These are phyloP conservation scores for Gymnocheta viridis DNA, from an alignment of 2,888 invertebrate species.

Conservation along the genomic window DNA sequence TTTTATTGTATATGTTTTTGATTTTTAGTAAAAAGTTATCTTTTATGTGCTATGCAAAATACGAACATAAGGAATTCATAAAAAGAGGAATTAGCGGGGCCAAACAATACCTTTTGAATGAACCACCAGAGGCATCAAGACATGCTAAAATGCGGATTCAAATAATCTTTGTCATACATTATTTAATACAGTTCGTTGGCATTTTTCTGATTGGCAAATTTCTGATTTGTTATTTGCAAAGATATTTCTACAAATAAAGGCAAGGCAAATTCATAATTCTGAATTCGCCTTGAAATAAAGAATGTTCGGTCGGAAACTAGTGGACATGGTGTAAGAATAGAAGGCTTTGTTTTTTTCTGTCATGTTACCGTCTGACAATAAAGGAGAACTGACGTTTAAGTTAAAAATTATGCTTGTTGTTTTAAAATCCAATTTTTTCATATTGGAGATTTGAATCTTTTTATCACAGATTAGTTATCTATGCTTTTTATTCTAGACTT, in stretches of 20 bases:
- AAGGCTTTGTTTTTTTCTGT: no score
- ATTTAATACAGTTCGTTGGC: slow-evolving; percentile 71
- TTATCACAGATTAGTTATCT: no score
- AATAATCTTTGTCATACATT: slow-evolving; percentile 74
- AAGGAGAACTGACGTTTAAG: no score
- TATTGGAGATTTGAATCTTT: no score
- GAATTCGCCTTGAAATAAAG: no score
- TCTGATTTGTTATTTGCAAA: slow-evolving; percentile 27
- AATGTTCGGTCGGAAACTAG: no score
- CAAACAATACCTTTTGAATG: slow-evolving; percentile 78
- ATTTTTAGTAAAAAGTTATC: slow-evolving; percentile 63
- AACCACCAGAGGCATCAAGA: slow-evolving; percentile 75
- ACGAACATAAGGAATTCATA: slow-evolving; percentile 76
- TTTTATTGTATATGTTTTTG: background rate
- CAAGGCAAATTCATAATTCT: no score
- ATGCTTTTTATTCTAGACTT: no score
- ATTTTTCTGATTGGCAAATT: slow-evolving; percentile 37
- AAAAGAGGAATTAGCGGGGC: slow-evolving; percentile 77
- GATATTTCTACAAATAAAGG: slow-evolving; percentile 14
- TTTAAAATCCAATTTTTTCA: no score
- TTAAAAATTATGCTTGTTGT: no score
- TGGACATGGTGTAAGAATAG: no score
- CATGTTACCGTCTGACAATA: no score
- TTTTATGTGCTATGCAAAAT: slow-evolving; percentile 65
- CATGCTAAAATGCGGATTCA: slow-evolving; percentile 74